Percentiles rank a stretch among this genome's conserved stretches.
These are phyloP conservation scores for Chunga burmeisteri DNA, from an alignment of 2,113 vertebrate species.

Conservation along the genomic window DNA sequence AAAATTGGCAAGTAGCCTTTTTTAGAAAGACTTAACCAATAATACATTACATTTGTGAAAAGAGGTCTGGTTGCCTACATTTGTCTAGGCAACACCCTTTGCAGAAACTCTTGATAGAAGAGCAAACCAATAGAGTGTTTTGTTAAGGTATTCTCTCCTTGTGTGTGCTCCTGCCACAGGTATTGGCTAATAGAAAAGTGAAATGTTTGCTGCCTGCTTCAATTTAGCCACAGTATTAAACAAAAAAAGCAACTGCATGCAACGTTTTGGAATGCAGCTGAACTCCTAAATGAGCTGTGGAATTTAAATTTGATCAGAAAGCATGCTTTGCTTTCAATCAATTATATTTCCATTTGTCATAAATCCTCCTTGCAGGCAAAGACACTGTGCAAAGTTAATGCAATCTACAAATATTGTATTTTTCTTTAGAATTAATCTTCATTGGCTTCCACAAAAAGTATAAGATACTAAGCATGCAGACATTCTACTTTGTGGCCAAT, in stretches of 20 bases:
- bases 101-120: not conserved
- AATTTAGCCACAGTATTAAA: not conserved
- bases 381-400: not conserved
- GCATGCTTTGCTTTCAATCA: not conserved
- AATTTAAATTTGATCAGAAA: not conserved
- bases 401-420: not conserved
- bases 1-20: not conserved
- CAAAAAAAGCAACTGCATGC: not conserved
- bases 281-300: not conserved
- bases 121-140: not conserved
- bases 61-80: not conserved
- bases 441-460: not conserved
- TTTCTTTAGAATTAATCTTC: not conserved
- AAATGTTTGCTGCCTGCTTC: not conserved
- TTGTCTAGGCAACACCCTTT: not conserved
- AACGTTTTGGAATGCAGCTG: not conserved
- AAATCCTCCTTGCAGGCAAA: not conserved
- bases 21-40: not conserved
- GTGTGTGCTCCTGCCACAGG: not conserved
- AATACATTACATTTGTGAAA: not conserved
- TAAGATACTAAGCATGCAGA: not conserved
- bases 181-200: not conserved
- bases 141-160: not conserved
- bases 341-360: conserved; percentile 18
- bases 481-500: not conserved